Conservation (phyloP, 35 echinoderm and acorn worm genomes). For the Acanthaster planci region DNA sequence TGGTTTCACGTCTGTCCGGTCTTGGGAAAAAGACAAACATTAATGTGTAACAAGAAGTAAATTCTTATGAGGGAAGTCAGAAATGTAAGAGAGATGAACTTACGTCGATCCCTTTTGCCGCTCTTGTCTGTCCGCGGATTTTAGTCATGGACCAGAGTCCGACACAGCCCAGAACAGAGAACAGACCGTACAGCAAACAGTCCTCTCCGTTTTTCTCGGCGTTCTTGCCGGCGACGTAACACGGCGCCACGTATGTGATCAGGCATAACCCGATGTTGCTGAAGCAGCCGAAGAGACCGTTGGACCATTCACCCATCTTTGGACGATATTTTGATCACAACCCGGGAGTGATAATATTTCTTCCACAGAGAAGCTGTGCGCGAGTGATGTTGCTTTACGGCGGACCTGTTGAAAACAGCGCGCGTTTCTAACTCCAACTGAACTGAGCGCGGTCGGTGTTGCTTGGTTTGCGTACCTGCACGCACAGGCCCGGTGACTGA, state of each 20-base stretch:
- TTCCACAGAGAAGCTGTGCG: not conserved
- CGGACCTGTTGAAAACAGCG: not conserved
- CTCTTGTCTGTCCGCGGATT: slow-evolving; percentile 71
- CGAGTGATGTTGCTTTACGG: not conserved
- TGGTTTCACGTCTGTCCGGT: not conserved
- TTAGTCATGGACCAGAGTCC: slow-evolving; percentile 73
- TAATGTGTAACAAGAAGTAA: not conserved
- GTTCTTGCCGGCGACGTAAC: slow-evolving; percentile 69
- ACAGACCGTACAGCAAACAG: slow-evolving; percentile 54
- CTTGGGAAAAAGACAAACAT: not conserved
- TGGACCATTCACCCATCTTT: slow-evolving; percentile 71
- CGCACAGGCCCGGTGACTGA: too few species aligned
- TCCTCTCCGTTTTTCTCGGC: slow-evolving; percentile 71
- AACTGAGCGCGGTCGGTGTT: too few species aligned
- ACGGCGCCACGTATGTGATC: slow-evolving; percentile 72
- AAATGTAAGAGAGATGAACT: slow-evolving; percentile 20
- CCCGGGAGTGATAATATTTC: not conserved
- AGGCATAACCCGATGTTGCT: slow-evolving; percentile 71
- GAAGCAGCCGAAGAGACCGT: slow-evolving; percentile 83
- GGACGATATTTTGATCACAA: not conserved
- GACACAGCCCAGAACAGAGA: slow-evolving; percentile 64
- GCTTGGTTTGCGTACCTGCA: too few species aligned
- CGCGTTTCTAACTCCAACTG: not conserved
- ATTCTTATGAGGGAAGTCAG: not conserved
- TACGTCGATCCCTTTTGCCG: slow-evolving; percentile 72